A percentile compares a stretch with the other conserved stretches of the same genome.
Evolutionary conservation across 1,140 invertebrate genomes (phyloP).

Genomic region (Drosophila littoralis): DNA sequence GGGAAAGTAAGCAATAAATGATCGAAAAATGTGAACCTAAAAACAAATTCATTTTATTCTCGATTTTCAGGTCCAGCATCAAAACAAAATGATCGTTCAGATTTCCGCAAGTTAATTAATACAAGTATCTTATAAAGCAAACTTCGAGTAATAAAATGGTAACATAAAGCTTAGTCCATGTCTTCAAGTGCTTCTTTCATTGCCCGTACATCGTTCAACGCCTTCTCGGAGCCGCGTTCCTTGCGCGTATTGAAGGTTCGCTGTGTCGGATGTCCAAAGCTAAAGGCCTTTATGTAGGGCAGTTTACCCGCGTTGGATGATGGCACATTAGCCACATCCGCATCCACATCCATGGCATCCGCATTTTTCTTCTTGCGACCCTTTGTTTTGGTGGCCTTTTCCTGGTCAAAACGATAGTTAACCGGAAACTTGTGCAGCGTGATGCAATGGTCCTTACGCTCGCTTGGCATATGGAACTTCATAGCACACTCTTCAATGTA

Average conservation of each 20-base stretch:
- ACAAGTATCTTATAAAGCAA: constrained; percentile 44
- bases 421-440: constrained; percentile 87
- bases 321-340: neutral
- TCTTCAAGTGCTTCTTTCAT: constrained; percentile 64
- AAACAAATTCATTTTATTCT: constrained; percentile 40
- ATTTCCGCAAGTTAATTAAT: constrained; percentile 50
- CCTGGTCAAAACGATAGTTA: constrained; percentile 87
- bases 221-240: constrained; percentile 13
- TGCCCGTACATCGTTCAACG: constrained; percentile 45
- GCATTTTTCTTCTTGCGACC: neutral
- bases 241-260: constrained; percentile 47
- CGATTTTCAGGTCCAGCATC: constrained; percentile 57
- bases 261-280: constrained; percentile 47
- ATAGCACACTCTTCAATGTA: constrained; percentile 87
- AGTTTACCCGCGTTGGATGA: neutral
- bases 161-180: constrained; percentile 51
- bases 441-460: constrained; percentile 87
- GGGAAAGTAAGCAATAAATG: constrained; percentile 62
- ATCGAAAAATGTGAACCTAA: neutral
- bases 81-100: constrained; percentile 71
- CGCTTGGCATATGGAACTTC: constrained; percentile 86
- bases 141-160: constrained; percentile 55
- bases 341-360: constrained; percentile 59
- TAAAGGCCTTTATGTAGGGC: constrained; percentile 48
- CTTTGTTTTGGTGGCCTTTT: constrained; percentile 37